Evolutionary conservation across 1,140 invertebrate genomes (phyloP).

Genomic region (Drosophila eugracilis): DNA sequence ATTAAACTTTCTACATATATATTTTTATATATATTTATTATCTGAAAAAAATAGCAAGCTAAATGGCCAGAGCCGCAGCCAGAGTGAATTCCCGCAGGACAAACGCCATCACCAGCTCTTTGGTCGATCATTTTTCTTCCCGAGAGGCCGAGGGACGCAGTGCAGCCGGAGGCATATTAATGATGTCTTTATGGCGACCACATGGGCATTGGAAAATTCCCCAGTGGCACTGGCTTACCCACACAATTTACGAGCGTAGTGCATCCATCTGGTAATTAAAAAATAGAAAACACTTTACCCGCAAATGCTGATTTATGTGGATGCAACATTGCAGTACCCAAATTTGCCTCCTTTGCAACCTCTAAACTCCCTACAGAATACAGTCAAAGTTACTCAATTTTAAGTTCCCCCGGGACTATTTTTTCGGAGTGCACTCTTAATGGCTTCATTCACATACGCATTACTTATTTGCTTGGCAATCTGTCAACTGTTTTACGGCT

Average conservation of each 20-base stretch:
- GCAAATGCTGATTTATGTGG: conserved; percentile 65
- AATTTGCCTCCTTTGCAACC: not conserved
- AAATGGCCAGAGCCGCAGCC: conserved; percentile 36
- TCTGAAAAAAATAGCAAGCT: too few species aligned
- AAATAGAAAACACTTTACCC: conserved; percentile 57
- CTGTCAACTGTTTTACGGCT: conserved; percentile 38
- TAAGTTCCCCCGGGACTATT: not conserved
- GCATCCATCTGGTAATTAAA: conserved; percentile 76
- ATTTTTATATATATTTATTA: too few species aligned
- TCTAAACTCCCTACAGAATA: not conserved
- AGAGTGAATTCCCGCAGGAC: conserved; percentile 35
- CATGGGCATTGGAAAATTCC: conserved; percentile 14
- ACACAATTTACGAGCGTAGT: conserved; percentile 62
- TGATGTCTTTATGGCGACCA: conserved; percentile 51
- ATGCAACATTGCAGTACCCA: conserved; percentile 5
- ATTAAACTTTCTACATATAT: too few species aligned
- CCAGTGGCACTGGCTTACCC: conserved; percentile 21
- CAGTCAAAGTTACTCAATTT: not conserved
- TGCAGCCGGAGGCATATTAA: conserved; percentile 61
- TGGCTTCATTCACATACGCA: not conserved
- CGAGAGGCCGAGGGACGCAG: not conserved
- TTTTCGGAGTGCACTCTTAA: not conserved
- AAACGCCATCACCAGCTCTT: conserved; percentile 11
- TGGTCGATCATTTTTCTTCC: conserved; percentile 43
- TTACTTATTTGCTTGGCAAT: conserved; percentile 36